Conservation (phyloP, 2,113 vertebrate species). For the Macroglossus sobrinus region DNA sequence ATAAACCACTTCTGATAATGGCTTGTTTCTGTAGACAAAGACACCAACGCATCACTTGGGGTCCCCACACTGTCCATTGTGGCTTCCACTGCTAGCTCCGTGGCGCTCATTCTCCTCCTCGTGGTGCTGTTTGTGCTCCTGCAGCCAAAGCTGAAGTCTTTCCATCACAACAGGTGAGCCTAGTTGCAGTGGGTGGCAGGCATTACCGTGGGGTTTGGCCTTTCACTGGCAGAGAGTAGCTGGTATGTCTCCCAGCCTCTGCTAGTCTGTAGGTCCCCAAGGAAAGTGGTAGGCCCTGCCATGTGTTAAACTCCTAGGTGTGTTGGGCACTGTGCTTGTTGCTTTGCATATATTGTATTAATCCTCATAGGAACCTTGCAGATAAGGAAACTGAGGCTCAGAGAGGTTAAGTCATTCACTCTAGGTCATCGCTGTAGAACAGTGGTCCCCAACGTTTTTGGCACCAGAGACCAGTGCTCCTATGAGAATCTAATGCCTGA, state of each 20-base stretch:
- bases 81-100: constrained; percentile 94
- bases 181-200: not conserved
- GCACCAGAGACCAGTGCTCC: too few relatives aligned
- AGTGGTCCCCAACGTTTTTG: too few relatives aligned
- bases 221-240: not conserved
- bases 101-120: constrained; percentile 94
- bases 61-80: constrained; percentile 95
- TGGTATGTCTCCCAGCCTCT: not conserved
- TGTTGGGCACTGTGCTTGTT: not conserved
- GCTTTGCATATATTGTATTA: not conserved
- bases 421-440: not conserved
- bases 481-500: too few relatives aligned
- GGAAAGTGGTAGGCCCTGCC: not conserved
- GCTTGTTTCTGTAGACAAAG: constrained; percentile 87
- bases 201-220: not conserved
- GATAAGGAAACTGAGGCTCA: not conserved
- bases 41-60: constrained; percentile 87
- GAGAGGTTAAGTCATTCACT: not conserved
- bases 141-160: constrained; percentile 98
- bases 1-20: not conserved
- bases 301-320: not conserved
- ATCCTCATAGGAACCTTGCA: not conserved
- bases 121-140: constrained; percentile 97
- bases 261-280: not conserved
- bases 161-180: constrained; percentile 95